phyloP scores from a whole-genome alignment of 2,888 invertebrate species.

The Neocrepidodera transversa region DNA sequence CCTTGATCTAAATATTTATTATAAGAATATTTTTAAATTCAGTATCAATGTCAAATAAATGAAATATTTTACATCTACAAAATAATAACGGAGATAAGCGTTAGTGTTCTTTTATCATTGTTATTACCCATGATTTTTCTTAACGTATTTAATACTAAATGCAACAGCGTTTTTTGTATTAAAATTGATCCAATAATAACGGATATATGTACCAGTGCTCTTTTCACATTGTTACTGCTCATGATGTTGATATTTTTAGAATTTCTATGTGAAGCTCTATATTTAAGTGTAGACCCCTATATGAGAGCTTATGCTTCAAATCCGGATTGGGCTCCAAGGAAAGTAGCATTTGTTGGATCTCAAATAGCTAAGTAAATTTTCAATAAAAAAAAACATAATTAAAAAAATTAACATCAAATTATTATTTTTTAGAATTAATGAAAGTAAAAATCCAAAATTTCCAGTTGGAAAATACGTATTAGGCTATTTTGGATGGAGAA shows the following conservation, averaged over 20 bases:
- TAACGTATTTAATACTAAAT: neutral
- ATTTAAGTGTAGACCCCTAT: slow-evolving; percentile 76
- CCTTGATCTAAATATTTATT: neutral
- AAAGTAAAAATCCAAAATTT: slow-evolving; percentile 69
- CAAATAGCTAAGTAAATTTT: slow-evolving; percentile 70
- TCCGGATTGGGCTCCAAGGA: slow-evolving; percentile 44
- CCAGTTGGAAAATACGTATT: slow-evolving; percentile 71
- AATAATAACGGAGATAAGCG: too few relatives aligned
- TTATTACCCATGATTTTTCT: too few relatives aligned
- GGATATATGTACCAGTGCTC: too few relatives aligned
- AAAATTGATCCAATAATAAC: too few relatives aligned
- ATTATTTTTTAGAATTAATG: slow-evolving; percentile 65
- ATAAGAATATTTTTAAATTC: neutral
- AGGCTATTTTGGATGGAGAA: slow-evolving; percentile 73
- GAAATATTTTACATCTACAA: neutral
- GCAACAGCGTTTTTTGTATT: too few relatives aligned
- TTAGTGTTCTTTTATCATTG: too few relatives aligned
- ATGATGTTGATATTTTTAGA: slow-evolving; percentile 63
- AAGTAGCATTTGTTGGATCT: slow-evolving; percentile 70
- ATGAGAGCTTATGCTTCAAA: slow-evolving; percentile 66
- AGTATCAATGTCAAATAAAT: neutral
- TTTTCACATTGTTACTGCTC: too few relatives aligned
- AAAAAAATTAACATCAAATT: neutral
- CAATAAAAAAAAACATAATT: neutral
- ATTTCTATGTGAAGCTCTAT: slow-evolving; percentile 71